Percentiles rank a stretch among this genome's conserved stretches.
Conservation (phyloP, 2,113 vertebrate species). For the Phalacrocorax carbo region DNA sequence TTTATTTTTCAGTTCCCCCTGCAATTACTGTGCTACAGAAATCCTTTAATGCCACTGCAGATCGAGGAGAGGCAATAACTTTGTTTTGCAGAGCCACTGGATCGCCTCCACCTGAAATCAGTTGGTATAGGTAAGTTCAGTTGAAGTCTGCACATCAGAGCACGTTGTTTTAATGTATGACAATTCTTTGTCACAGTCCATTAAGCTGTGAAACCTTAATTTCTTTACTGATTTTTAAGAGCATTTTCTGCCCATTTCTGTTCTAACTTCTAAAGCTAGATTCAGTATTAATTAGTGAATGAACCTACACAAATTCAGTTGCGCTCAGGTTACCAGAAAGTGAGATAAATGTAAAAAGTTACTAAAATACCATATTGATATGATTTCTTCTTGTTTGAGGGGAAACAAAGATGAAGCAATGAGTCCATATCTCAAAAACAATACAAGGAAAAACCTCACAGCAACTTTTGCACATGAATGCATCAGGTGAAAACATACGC, state of each 20-base stretch:
- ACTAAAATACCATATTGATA: not conserved
- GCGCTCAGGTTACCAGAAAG: not conserved
- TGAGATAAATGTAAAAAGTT: not conserved
- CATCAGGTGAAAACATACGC: not conserved
- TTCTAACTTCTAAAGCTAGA: not conserved
- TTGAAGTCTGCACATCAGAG: not conserved
- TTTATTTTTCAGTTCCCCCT: constrained; percentile 84
- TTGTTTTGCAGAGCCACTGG: constrained; percentile 89
- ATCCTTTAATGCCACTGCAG: constrained; percentile 94
- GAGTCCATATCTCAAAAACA: not conserved
- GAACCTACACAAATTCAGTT: not conserved
- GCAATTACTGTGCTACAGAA: constrained; percentile 84
- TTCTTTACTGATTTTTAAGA: not conserved
- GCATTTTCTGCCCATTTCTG: not conserved
- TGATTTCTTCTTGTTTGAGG: not conserved
- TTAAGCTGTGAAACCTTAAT: not conserved
- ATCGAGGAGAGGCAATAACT: constrained; percentile 88
- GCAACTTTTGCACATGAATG: not conserved
- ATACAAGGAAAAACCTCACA: not conserved
- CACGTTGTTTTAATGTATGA: not conserved
- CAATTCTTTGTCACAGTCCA: not conserved
- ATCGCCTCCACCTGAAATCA: constrained; percentile 88
- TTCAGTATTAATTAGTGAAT: not conserved
- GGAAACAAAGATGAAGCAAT: not conserved
- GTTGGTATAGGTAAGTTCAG: constrained; percentile 88